A percentile compares a stretch with the other conserved stretches of the same genome.
Conservation (phyloP, 2,888 invertebrate genomes). For the Pardosa pseudoannulata region DNA sequence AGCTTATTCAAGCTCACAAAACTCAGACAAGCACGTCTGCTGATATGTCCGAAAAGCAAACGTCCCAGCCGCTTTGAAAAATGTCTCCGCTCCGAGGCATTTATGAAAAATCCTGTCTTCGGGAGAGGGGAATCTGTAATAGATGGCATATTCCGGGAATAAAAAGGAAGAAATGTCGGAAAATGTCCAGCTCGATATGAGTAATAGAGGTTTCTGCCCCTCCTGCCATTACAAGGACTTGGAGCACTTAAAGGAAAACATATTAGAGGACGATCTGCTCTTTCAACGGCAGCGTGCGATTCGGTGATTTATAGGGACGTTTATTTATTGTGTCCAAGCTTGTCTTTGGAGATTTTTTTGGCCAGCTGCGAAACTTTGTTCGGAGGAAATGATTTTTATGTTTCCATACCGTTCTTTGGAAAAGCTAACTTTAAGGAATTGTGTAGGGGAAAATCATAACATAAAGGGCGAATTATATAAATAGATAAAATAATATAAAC, state of each 20-base stretch:
- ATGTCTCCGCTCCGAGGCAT: neutral
- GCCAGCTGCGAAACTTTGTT: no score
- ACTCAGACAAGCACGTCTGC: no score
- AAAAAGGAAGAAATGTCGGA: neutral
- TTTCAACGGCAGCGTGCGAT: neutral
- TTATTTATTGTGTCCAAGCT: neutral
- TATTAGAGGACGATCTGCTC: neutral
- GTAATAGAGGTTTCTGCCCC: constrained; percentile 9
- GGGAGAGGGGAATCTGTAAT: neutral
- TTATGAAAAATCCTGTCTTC: neutral
- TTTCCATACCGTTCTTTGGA: no score
- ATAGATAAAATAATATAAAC: no score
- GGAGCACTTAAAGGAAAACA: constrained; percentile 6
- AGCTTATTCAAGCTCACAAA: no score
- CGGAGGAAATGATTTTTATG: no score
- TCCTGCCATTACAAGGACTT: constrained; percentile 1
- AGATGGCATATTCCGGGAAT: neutral
- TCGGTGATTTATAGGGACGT: neutral
- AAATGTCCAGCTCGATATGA: constrained; percentile 2
- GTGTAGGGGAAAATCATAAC: no score
- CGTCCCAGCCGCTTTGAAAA: neutral
- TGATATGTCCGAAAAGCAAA: neutral
- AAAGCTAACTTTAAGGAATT: no score
- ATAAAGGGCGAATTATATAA: no score
- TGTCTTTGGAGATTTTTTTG: neutral